phyloP scores from a whole-genome alignment of 2,888 invertebrate genomes.

The Theristus sp. region DNA sequence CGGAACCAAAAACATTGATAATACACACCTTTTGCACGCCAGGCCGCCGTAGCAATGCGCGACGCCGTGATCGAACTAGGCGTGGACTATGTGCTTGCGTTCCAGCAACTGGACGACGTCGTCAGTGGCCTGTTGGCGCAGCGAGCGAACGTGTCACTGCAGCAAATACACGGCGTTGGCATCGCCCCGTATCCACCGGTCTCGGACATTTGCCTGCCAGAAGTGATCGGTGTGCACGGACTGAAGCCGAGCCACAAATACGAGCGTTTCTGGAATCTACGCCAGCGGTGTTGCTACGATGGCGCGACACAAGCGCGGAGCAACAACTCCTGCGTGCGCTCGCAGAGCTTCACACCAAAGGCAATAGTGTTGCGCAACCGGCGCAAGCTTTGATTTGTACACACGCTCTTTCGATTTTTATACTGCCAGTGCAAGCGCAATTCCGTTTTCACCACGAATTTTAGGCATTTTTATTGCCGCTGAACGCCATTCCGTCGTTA shows the following conservation, averaged over 20 bases:
- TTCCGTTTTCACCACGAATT: no score
- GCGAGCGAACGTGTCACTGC: not conserved
- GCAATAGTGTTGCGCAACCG: no score
- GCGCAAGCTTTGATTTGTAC: no score
- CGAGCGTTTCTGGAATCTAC: not conserved
- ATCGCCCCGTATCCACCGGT: not conserved
- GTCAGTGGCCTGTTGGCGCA: not conserved
- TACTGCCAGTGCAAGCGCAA: no score
- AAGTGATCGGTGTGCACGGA: not conserved
- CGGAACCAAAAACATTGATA: no score
- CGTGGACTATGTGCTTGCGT: not conserved
- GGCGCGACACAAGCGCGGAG: no score
- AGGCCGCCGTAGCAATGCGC: not conserved
- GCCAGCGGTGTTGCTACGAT: not conserved
- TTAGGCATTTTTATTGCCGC: no score
- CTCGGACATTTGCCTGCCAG: not conserved
- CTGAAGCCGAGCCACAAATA: not conserved
- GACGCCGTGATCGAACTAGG: not conserved
- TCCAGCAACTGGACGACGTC: not conserved
- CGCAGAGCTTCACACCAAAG: no score
- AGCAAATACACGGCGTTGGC: not conserved
- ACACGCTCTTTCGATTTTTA: no score
- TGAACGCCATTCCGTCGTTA: no score
- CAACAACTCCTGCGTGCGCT: no score
- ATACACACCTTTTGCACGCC: not conserved